Evolutionary conservation across 2,888 invertebrate genomes (phyloP).

Genomic region (Drosophila sordidapex): DNA sequence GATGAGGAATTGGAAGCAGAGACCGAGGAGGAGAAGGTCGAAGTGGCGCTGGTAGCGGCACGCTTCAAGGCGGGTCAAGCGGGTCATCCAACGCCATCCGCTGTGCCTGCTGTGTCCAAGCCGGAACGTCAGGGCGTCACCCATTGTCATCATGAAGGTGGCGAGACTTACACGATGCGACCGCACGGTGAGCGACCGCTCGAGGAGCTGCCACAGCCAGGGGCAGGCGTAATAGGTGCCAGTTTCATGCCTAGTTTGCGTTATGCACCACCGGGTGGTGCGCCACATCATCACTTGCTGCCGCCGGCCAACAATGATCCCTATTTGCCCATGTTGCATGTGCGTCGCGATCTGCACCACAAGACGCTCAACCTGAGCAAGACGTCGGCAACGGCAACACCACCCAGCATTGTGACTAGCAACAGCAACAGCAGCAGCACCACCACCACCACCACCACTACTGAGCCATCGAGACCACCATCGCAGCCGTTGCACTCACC

Average conservation of each 20-base stretch:
- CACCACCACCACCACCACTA: conserved; percentile 64
- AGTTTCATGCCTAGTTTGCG: conserved; percentile 46
- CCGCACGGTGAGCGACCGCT: conserved; percentile 86
- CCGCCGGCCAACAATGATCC: conserved; percentile 73
- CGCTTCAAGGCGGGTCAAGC: conserved; percentile 62
- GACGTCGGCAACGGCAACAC: conserved; percentile 40
- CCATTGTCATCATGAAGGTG: conserved; percentile 89
- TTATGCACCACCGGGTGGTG: conserved; percentile 49
- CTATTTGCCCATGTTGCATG: conserved; percentile 89
- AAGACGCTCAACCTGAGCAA: conserved; percentile 82
- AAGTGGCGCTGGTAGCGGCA: conserved; percentile 61
- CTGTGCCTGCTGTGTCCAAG: conserved; percentile 23
- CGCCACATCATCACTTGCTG: conserved; percentile 56
- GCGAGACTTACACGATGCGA: conserved; percentile 90
- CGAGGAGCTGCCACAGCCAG: conserved; percentile 54
- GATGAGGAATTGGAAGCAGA: conserved; percentile 69
- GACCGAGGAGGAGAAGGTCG: conserved; percentile 61
- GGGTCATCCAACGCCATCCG: conserved; percentile 10
- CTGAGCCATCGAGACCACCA: conserved; percentile 77
- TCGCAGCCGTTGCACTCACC: conserved; percentile 82
- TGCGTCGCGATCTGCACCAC: conserved; percentile 90
- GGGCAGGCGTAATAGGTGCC: not conserved
- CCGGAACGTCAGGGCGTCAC: conserved; percentile 86
- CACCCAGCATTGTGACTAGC: conserved; percentile 42
- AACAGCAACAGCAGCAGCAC: conserved; percentile 59